These are phyloP conservation scores for Pao palembangensis DNA, from an alignment of 2,113 vertebrate genomes.

Conservation along the genomic window DNA sequence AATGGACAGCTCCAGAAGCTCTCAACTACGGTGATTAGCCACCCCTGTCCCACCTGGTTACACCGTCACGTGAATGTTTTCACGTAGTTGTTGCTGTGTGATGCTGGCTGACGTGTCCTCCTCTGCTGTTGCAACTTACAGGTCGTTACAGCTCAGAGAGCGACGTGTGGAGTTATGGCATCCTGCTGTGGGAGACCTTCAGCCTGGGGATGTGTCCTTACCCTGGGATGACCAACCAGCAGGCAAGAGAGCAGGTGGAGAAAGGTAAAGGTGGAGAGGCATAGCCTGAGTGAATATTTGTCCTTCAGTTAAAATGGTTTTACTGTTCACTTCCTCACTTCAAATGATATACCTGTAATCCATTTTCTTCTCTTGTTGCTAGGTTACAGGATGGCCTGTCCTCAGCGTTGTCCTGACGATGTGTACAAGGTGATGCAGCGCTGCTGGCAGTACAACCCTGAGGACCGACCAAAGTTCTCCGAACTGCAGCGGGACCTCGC, in stretches of 20 bases:
- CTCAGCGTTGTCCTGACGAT: slow-evolving; percentile 93
- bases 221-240: slow-evolving; percentile 98
- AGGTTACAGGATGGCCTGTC: slow-evolving; percentile 96
- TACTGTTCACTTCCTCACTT: not conserved
- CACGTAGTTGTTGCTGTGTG: not conserved
- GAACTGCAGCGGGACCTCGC: slow-evolving; percentile 89
- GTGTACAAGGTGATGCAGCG: slow-evolving; percentile 91
- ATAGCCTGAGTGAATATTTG: not conserved
- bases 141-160: slow-evolving; percentile 97
- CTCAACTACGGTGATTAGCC: slow-evolving; percentile 86
- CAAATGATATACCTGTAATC: not conserved
- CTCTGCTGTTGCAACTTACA: slow-evolving; percentile 55
- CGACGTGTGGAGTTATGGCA: slow-evolving; percentile 96
- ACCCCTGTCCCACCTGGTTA: not conserved
- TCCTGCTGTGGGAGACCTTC: slow-evolving; percentile 97
- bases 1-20: slow-evolving; percentile 98
- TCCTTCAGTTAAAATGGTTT: not conserved
- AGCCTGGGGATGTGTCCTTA: slow-evolving; percentile 95
- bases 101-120: not conserved
- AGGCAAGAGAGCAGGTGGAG: slow-evolving; percentile 95
- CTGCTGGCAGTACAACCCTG: slow-evolving; percentile 96
- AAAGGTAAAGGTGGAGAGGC: slow-evolving; percentile 78
- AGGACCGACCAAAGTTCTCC: slow-evolving; percentile 89
- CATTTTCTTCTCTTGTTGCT: not conserved
- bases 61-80: not conserved